Evolutionary conservation across 2,113 vertebrate species (phyloP).

Genomic region (Scortum barcoo): DNA sequence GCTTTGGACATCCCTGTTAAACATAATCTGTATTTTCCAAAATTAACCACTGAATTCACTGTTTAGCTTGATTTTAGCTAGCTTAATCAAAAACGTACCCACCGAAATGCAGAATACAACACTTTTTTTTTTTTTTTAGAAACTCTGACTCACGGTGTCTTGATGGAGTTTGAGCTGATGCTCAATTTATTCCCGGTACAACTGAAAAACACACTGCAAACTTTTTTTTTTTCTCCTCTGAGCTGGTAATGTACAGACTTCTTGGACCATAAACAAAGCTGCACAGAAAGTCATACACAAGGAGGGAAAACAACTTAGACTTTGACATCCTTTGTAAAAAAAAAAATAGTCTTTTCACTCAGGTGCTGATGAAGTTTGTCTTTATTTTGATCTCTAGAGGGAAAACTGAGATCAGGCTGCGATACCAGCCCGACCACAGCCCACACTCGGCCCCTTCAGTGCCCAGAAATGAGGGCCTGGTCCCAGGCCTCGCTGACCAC

Average conservation of each 20-base stretch:
- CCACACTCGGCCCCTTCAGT: slow-evolving; percentile 25
- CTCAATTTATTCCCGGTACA: not conserved
- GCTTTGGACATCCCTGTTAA: not conserved
- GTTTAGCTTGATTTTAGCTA: not conserved
- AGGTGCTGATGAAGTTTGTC: slow-evolving; percentile 30
- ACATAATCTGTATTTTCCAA: not conserved
- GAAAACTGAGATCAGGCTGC: slow-evolving; percentile 36
- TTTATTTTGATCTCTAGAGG: slow-evolving; percentile 62
- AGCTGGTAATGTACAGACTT: too few species aligned
- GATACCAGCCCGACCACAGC: slow-evolving; percentile 48
- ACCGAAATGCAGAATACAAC: not conserved
- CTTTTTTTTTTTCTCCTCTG: too few species aligned
- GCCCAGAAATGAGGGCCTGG: slow-evolving; percentile 60
- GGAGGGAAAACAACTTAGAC: not conserved
- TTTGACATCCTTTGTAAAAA: not conserved
- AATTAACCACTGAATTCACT: not conserved
- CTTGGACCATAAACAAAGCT: not conserved
- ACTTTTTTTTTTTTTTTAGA: not conserved
- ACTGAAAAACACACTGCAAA: not conserved
- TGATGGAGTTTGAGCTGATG: not conserved
- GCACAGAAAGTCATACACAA: not conserved
- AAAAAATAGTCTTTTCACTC: not conserved
- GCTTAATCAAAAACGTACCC: not conserved
- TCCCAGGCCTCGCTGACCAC: slow-evolving; percentile 77
- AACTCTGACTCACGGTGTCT: slow-evolving; percentile 1